Conservation (phyloP, 1,140 invertebrate genomes). For the Teleogryllus occipitalis region DNA sequence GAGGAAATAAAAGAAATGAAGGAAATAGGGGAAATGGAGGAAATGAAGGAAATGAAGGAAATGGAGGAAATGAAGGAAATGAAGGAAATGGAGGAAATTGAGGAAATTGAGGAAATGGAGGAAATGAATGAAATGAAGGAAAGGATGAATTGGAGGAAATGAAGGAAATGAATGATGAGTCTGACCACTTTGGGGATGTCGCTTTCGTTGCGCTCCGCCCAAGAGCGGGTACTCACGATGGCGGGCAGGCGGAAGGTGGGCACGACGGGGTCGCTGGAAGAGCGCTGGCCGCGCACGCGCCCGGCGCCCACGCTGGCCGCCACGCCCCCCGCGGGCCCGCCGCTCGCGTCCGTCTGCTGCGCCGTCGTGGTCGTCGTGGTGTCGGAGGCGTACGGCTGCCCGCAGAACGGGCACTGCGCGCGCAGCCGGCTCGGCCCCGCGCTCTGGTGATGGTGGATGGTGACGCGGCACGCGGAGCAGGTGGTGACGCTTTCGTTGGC, state of each 20-base stretch:
- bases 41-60: no score
- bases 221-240: slow-evolving; percentile 27
- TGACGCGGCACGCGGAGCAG: slow-evolving; percentile 28
- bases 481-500: slow-evolving; percentile 25
- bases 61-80: no score
- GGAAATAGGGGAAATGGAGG: no score
- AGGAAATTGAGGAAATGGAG: not conserved
- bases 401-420: slow-evolving; percentile 28
- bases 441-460: slow-evolving; percentile 24
- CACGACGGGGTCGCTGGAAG: slow-evolving; percentile 30
- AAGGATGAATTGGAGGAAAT: not conserved
- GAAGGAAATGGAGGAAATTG: not conserved
- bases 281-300: slow-evolving; percentile 28
- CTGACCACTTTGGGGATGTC: no score
- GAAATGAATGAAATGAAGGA: not conserved
- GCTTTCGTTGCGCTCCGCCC: no score
- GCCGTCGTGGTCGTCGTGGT: not conserved
- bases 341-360: not conserved
- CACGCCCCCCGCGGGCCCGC: slow-evolving; percentile 6
- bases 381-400: slow-evolving; percentile 23
- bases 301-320: slow-evolving; percentile 27
- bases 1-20: no score
- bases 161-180: not conserved
- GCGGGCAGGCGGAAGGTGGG: slow-evolving; percentile 29
- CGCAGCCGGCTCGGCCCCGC: slow-evolving; percentile 11